Conservation (phyloP, 2,113 vertebrate genomes). For the Seriola quinqueradiata region DNA sequence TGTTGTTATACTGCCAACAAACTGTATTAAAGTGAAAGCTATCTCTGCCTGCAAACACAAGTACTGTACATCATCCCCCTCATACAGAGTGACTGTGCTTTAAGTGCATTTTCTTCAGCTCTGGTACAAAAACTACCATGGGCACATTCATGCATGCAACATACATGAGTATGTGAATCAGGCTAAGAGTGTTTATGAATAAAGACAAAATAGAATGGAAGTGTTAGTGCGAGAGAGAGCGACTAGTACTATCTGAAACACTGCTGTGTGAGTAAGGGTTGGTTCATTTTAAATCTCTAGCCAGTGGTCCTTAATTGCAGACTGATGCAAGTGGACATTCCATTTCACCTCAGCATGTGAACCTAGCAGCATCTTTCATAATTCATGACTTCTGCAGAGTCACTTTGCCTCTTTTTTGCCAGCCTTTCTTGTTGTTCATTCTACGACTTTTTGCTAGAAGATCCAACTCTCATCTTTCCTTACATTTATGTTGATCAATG, state of each 20-base stretch:
- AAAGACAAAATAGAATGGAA: background rate
- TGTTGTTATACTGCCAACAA: background rate
- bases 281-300: conserved; percentile 1
- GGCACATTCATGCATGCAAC: background rate
- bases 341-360: conserved; percentile 22
- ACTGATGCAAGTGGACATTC: conserved; percentile 27
- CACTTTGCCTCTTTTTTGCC: conserved; percentile 15
- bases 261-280: background rate
- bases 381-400: conserved; percentile 29
- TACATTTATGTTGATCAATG: background rate
- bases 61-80: background rate
- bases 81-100: background rate
- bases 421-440: conserved; percentile 11
- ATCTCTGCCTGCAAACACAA: background rate
- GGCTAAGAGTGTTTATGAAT: background rate
- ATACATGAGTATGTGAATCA: background rate
- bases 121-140: background rate
- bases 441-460: background rate
- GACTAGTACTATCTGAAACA: background rate
- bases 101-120: background rate
- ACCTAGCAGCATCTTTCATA: conserved; percentile 18
- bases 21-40: background rate
- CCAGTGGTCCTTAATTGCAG: conserved; percentile 1
- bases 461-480: background rate
- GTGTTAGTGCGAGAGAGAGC: background rate